Conservation (phyloP, 2,113 vertebrate species). For the Phylloscopus trochiloides region DNA sequence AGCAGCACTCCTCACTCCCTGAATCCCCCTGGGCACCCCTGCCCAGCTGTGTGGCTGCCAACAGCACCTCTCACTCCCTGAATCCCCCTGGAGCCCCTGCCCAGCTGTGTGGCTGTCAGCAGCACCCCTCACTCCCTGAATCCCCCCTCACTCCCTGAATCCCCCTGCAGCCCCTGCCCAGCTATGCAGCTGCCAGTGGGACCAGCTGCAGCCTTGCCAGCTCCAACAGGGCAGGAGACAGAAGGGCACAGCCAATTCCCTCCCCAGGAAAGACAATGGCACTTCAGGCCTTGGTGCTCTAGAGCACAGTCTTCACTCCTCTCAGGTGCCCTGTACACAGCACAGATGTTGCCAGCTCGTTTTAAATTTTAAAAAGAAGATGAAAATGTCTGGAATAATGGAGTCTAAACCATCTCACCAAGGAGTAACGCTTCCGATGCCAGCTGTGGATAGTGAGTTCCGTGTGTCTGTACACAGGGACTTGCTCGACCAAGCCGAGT, state of each 20-base stretch:
- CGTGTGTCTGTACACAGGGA: fast-evolving
- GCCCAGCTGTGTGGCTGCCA: not conserved
- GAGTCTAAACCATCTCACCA: not conserved
- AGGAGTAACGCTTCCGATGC: fast-evolving
- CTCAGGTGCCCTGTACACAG: fast-evolving
- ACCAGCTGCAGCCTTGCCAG: not conserved
- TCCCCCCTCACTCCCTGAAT: not conserved
- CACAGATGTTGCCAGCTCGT: fast-evolving
- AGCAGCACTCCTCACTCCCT: too few relatives aligned
- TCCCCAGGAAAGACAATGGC: fast-evolving
- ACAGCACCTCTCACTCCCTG: too few relatives aligned
- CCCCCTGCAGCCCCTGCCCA: not conserved
- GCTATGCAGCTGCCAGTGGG: not conserved
- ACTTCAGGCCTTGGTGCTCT: not conserved
- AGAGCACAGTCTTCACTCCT: not conserved
- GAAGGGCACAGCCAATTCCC: not conserved
- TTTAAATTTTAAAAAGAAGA: not conserved
- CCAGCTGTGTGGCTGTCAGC: not conserved
- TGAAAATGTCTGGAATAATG: not conserved
- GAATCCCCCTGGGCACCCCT: too few relatives aligned
- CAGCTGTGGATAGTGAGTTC: fast-evolving
- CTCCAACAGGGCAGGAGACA: fast-evolving
- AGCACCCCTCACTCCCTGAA: not conserved
- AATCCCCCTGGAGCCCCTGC: too few relatives aligned
- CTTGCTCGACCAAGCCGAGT: fast-evolving